Base-by-base conservation (phyloP, 2,797 vertebrate species). In the Crypturellus tataupa region DNA sequence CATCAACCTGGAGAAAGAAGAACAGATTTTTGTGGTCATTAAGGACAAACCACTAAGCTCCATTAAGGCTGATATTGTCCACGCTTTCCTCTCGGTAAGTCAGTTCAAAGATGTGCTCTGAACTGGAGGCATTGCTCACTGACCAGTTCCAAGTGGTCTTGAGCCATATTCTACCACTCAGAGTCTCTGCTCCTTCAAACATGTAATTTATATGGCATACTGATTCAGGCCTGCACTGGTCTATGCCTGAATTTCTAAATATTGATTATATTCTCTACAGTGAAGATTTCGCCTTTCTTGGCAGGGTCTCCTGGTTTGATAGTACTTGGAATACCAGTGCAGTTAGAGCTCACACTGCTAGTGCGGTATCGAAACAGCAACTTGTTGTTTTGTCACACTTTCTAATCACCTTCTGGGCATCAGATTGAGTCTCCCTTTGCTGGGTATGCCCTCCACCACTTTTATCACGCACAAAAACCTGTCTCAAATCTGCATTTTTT, bases 11-110 rank as follows among this genome's bases (percentile, higher is more conserved):
- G 99, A 99, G 97, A 99, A 99, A 97, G 99, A 99, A 96, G 99
- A 99, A 95, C 99, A 99, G 98, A 99, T 99, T 98, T 99, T 99
- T 68, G 98, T 99, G 87, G 99, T 99, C 94, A 99, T 99, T 97
- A 99, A 97, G 96, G 99, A 99, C 97, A 99, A 99, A 95, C 99
- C 99, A 67, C 98, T 99, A 97, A 99, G 99, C 98, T 99, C 99
- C 93, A 99, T 99, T 97, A 99, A 99, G 97, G 99, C 99, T 2
- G 99, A 99, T 98, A 99, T 99, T 20, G 99, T 99, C 78, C 99
- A 99, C 21, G 99, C 99, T 96, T 99, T 99, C 97, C 98, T 99
- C 89, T 99, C 99, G 95, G 99, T 99, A 98, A 98, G 98, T 96
- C 94, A 82, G 39, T 40, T 59, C 67, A 63, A 27, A 29, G 18